These are phyloP conservation scores for Dendrocopos noguchii DNA, from an alignment of 2,113 vertebrate species.

Conservation along the genomic window DNA sequence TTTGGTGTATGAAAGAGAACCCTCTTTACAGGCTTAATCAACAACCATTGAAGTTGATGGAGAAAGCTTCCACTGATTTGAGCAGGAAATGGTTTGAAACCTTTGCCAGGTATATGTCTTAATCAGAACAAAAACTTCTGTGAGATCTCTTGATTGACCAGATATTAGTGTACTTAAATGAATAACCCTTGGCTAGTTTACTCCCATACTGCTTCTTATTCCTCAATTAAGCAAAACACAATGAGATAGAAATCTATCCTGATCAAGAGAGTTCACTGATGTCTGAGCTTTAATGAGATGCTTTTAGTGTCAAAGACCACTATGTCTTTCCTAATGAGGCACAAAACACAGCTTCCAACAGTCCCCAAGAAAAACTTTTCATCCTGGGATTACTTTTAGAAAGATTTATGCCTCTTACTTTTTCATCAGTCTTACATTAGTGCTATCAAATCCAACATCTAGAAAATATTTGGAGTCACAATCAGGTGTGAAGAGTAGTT, in stretches of 20 bases:
- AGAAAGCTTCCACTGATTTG: constrained; percentile 13
- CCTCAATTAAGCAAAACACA: constrained; percentile 26
- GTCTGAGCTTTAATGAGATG: constrained; percentile 40
- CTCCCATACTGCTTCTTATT: neutral
- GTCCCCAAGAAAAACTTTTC: neutral
- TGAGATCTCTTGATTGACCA: constrained; percentile 9
- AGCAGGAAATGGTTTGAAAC: constrained; percentile 3
- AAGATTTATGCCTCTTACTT: neutral
- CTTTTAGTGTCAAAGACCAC: constrained; percentile 14
- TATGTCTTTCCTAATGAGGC: neutral
- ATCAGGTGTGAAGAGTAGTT: neutral
- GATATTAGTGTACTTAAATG: constrained; percentile 40
- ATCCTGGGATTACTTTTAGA: neutral
- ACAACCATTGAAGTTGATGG: neutral
- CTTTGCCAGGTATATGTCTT: neutral
- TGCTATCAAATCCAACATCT: neutral
- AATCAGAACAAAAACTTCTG: constrained; percentile 32
- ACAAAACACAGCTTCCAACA: neutral
- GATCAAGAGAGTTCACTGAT: constrained; percentile 33
- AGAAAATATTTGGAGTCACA: neutral
- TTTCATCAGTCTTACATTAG: neutral
- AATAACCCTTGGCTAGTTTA: constrained; percentile 21
- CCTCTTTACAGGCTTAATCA: neutral
- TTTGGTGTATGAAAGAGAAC: neutral
- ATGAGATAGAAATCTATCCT: constrained; percentile 39